phyloP scores from a whole-genome alignment of 2,888 invertebrate genomes.

The Smittia sp. region DNA sequence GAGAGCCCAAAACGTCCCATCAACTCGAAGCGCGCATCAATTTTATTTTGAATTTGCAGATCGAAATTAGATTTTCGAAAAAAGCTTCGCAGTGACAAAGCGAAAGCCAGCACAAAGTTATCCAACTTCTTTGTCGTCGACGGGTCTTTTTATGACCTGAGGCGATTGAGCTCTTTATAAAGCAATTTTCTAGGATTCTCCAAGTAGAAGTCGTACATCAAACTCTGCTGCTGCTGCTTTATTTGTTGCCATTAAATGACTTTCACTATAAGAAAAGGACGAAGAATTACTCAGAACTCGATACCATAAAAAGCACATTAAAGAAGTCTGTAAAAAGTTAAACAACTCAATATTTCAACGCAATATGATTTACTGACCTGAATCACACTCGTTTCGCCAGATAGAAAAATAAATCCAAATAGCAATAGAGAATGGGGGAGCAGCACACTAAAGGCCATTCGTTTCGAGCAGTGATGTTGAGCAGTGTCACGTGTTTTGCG shows the following conservation, averaged over 20 bases:
- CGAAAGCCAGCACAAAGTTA: neutral
- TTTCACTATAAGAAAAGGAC: neutral
- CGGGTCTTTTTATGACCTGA: neutral
- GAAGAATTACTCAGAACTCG: neutral
- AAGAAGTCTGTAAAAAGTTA: constrained; percentile 37
- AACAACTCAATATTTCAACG: constrained; percentile 39
- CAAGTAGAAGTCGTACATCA: neutral
- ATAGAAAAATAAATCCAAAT: neutral
- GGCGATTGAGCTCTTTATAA: too few species aligned
- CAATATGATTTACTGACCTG: constrained; percentile 32
- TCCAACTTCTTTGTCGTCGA: neutral
- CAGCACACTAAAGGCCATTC: neutral
- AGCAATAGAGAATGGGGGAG: neutral
- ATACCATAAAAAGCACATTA: constrained; percentile 18
- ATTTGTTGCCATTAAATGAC: constrained; percentile 8
- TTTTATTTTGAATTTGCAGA: neutral
- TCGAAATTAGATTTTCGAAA: neutral
- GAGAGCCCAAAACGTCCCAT: neutral
- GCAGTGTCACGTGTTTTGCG: too few species aligned
- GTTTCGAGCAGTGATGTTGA: neutral
- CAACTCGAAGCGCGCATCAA: neutral
- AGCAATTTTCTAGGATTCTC: neutral
- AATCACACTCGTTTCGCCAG: neutral
- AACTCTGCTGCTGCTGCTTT: neutral
- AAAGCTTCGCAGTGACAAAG: neutral